phyloP scores from a whole-genome alignment of 2,888 invertebrate species.

The Diadegma fenestrale region DNA sequence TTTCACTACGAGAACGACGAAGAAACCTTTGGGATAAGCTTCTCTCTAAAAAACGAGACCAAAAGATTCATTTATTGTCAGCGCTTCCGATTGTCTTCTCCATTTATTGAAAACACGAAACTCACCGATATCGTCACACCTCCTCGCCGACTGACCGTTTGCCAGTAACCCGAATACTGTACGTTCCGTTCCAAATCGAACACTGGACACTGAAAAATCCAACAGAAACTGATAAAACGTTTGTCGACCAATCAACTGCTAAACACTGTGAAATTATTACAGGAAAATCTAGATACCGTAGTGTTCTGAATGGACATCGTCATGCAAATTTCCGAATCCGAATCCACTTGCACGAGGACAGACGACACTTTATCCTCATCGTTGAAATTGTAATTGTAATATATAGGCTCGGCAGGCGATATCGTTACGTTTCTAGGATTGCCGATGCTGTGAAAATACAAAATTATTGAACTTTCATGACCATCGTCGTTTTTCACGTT shows the following conservation, averaged over 20 bases:
- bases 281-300: conserved; percentile 86
- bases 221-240: conserved; percentile 32
- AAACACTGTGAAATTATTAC: conserved; percentile 9
- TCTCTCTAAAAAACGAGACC: conserved; percentile 86
- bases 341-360: conserved; percentile 89
- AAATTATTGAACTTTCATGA: not conserved
- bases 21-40: conserved; percentile 90
- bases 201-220: conserved; percentile 91
- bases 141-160: conserved; percentile 92
- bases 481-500: not conserved
- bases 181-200: conserved; percentile 92
- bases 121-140: conserved; percentile 92
- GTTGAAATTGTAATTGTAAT: conserved; percentile 87
- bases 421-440: conserved; percentile 77
- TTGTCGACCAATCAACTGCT: not conserved
- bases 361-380: conserved; percentile 83
- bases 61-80: conserved; percentile 9
- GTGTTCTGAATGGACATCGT: conserved; percentile 92
- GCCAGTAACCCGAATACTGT: conserved; percentile 90
- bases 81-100: too few species aligned
- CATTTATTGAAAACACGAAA: conserved; percentile 64
- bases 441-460: conserved; percentile 71
- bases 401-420: conserved; percentile 87
- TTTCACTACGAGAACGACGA: conserved; percentile 89
- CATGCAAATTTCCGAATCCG: conserved; percentile 90